These are phyloP conservation scores for Matsumyia berberina DNA, from an alignment of 2,888 invertebrate species.

Conservation along the genomic window DNA sequence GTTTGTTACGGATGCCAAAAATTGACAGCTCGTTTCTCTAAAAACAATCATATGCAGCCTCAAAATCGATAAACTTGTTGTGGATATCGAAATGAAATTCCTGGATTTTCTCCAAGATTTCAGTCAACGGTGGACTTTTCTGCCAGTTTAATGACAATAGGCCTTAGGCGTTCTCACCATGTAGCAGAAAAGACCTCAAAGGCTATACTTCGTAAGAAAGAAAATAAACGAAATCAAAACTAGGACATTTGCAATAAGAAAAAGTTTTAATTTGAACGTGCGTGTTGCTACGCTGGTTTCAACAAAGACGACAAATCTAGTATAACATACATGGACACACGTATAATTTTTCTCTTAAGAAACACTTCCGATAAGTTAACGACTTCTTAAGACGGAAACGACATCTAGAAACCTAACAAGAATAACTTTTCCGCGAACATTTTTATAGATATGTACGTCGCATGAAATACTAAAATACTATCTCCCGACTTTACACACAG, in stretches of 20 bases:
- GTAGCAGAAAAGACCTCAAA: too few relatives aligned
- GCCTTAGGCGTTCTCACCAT: too few relatives aligned
- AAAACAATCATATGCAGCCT: too few relatives aligned
- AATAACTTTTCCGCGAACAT: slow-evolving; percentile 5
- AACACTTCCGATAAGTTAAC: slow-evolving; percentile 1
- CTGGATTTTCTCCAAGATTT: too few relatives aligned
- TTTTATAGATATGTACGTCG: slow-evolving; percentile 16
- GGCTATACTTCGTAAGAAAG: slow-evolving; percentile 26
- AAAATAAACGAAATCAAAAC: slow-evolving; percentile 11
- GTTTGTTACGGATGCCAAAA: too few relatives aligned
- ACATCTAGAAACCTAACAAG: slow-evolving; percentile 33
- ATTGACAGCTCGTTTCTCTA: too few relatives aligned
- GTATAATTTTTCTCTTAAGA: not conserved
- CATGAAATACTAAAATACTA: slow-evolving; percentile 4
- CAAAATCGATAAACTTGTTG: too few relatives aligned
- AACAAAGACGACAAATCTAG: too few relatives aligned
- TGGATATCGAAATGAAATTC: too few relatives aligned
- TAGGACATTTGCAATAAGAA: slow-evolving; percentile 8
- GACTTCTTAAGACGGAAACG: slow-evolving; percentile 34
- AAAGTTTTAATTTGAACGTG: slow-evolving; percentile 6
- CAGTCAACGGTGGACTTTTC: too few relatives aligned
- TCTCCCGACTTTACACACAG: slow-evolving; percentile 14
- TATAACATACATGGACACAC: too few relatives aligned
- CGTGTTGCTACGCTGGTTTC: not conserved
- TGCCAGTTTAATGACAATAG: too few relatives aligned